Conservation (phyloP, 2,797 vertebrate genomes). For the Sebastes iracundus region DNA sequence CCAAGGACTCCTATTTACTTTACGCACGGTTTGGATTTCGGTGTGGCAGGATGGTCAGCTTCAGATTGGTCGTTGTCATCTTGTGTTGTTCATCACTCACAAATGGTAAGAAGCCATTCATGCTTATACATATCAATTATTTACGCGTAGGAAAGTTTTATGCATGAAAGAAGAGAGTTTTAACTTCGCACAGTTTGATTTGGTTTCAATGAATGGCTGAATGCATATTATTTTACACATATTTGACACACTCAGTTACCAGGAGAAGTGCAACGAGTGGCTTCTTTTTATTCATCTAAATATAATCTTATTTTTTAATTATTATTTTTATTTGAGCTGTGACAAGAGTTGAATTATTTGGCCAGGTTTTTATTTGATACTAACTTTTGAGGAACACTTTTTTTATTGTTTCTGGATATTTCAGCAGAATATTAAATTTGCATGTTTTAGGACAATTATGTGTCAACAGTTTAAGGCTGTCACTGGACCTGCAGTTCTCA, state of each 20-base stretch:
- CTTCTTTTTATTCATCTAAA: not conserved
- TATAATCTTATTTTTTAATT: not conserved
- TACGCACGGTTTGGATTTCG: slow-evolving; percentile 35
- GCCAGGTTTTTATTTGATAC: not conserved
- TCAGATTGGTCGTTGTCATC: slow-evolving; percentile 59
- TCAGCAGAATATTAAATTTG: not conserved
- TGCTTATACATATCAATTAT: not conserved
- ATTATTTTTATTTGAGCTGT: not conserved
- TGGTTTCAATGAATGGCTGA: slow-evolving; percentile 4
- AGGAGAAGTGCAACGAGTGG: too few species aligned
- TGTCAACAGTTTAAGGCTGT: not conserved
- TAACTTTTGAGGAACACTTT: not conserved
- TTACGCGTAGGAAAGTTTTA: not conserved
- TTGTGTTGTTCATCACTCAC: slow-evolving; percentile 57
- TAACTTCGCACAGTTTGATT: not conserved
- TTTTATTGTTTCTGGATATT: not conserved
- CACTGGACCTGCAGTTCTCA: slow-evolving; percentile 23
- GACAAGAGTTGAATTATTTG: not conserved
- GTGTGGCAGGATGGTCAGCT: slow-evolving; percentile 69
- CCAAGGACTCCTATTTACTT: slow-evolving; percentile 7
- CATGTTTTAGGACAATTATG: not conserved
- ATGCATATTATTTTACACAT: not conserved
- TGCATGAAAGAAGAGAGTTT: not conserved
- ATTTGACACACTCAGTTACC: not conserved
- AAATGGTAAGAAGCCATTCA: slow-evolving; percentile 72